Evolutionary conservation across 2,888 invertebrate species (phyloP).

Genomic region (Caenorhabditis sp.): DNA sequence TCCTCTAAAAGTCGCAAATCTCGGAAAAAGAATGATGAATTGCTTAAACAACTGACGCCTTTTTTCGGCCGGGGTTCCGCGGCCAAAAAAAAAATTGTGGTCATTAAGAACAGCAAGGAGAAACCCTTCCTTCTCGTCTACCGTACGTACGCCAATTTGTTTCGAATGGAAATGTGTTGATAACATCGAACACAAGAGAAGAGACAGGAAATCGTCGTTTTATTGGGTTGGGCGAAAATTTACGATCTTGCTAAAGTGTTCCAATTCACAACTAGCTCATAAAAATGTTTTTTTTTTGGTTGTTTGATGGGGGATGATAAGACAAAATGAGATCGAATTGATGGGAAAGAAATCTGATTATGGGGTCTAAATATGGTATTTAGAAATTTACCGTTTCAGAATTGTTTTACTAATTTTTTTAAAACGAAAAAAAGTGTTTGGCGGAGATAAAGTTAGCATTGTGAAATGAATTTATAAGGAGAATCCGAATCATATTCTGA

Average conservation of each 20-base stretch:
- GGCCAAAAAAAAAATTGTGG: no score
- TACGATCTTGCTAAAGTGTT: conserved; percentile 14
- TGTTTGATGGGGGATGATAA: background rate
- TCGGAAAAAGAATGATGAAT: conserved; percentile 26
- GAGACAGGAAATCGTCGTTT: background rate
- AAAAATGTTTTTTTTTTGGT: background rate
- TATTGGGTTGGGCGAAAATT: conserved; percentile 25
- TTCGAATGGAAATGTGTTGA: background rate
- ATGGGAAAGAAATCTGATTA: no score
- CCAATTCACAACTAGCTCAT: conserved; percentile 6
- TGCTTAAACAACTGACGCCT: conserved; percentile 35
- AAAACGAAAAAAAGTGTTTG: background rate
- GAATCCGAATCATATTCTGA: no score
- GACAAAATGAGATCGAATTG: background rate
- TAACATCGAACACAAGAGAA: no score
- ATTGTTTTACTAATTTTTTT: no score
- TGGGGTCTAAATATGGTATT: no score
- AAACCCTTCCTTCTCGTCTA: background rate
- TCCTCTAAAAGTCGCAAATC: background rate
- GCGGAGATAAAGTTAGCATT: no score
- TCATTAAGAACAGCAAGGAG: no score
- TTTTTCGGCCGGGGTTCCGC: background rate
- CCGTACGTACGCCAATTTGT: background rate
- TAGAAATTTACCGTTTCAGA: no score
- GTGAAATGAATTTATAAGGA: no score